Evolutionary conservation across 2,113 vertebrate genomes (phyloP).

Genomic region (Melospiza georgiana): DNA sequence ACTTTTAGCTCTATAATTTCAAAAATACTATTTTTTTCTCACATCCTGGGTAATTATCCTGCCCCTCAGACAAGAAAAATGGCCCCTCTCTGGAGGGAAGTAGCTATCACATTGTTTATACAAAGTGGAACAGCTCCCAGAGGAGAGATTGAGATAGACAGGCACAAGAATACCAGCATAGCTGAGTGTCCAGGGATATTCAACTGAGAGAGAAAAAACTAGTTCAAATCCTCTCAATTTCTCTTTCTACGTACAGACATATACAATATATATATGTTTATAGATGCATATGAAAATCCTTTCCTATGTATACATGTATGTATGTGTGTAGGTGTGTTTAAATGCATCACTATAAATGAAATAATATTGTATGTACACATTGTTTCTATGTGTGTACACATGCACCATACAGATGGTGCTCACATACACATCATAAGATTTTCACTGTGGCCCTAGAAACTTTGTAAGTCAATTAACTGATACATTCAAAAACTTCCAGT

Average conservation of each 20-base stretch:
- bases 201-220: neutral
- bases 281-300: neutral
- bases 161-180: neutral
- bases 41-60: neutral
- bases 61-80: neutral
- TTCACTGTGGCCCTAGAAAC: neutral
- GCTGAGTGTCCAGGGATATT: neutral
- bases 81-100: neutral
- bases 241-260: neutral
- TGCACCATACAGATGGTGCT: neutral
- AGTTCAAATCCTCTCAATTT: neutral
- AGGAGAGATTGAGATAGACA: neutral
- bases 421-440: neutral
- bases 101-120: neutral
- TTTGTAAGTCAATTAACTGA: neutral
- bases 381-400: neutral
- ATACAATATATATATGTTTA: neutral
- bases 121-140: conserved; percentile 42
- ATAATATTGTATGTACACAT: neutral
- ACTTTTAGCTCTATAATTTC: neutral
- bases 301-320: neutral
- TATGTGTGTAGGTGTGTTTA: neutral
- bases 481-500: neutral
- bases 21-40: neutral
- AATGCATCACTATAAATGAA: neutral